A percentile compares a stretch with the other conserved stretches of the same genome.
phyloP scores from a whole-genome alignment of 53 echinoderm and acorn worm species.

The Holothuria leucospilota region DNA sequence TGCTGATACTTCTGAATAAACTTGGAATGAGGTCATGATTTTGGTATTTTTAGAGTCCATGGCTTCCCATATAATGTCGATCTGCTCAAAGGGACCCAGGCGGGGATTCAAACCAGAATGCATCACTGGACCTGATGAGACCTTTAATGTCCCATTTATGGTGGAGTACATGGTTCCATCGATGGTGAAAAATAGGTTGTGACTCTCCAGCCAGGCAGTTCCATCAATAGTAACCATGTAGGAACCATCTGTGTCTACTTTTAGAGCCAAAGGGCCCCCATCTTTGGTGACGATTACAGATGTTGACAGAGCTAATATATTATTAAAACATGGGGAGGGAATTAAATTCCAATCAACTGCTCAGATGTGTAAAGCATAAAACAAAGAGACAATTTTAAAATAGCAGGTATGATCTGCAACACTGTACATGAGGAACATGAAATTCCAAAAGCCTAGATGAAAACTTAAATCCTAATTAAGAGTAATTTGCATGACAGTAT shows the following conservation, averaged over 20 bases:
- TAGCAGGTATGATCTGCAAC: too few species aligned
- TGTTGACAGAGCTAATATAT: too few species aligned
- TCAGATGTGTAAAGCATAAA: too few species aligned
- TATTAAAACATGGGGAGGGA: too few species aligned
- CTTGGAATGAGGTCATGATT: slow-evolving; percentile 36
- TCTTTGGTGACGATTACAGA: not conserved
- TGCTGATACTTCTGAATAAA: slow-evolving; percentile 5
- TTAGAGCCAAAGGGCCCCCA: not conserved
- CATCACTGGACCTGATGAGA: slow-evolving; percentile 5
- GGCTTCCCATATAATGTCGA: slow-evolving; percentile 29
- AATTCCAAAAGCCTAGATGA: too few species aligned
- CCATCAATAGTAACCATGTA: slow-evolving; percentile 21
- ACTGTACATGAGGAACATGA: too few species aligned
- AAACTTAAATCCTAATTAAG: too few species aligned
- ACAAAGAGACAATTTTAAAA: too few species aligned
- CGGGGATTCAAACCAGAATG: not conserved
- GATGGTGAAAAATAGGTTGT: slow-evolving; percentile 40
- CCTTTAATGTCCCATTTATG: slow-evolving; percentile 14
- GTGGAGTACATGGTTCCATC: slow-evolving; percentile 19
- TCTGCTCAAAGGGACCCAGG: slow-evolving; percentile 29
- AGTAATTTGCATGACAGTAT: too few species aligned
- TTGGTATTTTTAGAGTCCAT: not conserved
- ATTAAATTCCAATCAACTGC: too few species aligned
- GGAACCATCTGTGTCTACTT: slow-evolving; percentile 12
- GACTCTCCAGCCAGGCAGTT: slow-evolving; percentile 30